phyloP scores from a whole-genome alignment of 64 coral and sea anemone species.

The Pocillopora verrucosa region DNA sequence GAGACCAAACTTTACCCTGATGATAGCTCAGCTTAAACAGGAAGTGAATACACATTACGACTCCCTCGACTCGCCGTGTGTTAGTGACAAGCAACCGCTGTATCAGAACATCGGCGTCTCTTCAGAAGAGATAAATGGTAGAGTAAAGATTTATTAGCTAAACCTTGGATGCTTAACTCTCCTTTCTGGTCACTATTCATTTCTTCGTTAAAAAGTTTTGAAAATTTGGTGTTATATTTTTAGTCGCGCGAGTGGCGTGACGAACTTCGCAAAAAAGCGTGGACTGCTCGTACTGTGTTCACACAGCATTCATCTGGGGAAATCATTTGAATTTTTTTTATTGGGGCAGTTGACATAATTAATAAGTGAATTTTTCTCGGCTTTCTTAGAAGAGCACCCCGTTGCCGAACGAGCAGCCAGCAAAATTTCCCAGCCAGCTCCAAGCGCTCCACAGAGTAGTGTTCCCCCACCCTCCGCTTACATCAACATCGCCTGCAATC shows the following conservation, averaged over 20 bases:
- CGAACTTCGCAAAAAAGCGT: too few relatives aligned
- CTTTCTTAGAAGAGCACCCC: background rate
- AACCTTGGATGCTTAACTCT: too few relatives aligned
- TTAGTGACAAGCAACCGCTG: slow-evolving; percentile 36
- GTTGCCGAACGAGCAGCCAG: background rate
- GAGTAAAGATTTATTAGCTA: background rate
- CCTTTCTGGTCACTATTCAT: too few relatives aligned
- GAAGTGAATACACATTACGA: slow-evolving; percentile 36
- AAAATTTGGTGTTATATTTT: too few relatives aligned
- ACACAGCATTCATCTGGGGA: too few relatives aligned
- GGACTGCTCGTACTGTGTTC: too few relatives aligned
- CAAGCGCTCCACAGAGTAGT: background rate
- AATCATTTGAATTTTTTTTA: background rate
- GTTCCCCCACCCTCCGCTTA: background rate
- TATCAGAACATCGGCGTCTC: slow-evolving; percentile 32
- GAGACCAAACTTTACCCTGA: slow-evolving; percentile 74
- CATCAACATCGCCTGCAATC: slow-evolving; percentile 1
- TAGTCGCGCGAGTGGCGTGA: too few relatives aligned
- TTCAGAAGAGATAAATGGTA: background rate
- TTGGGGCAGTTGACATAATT: background rate
- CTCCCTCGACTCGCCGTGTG: background rate
- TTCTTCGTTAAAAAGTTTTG: too few relatives aligned
- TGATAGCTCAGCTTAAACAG: slow-evolving; percentile 69
- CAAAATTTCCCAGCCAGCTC: slow-evolving; percentile 9
- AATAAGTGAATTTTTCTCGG: background rate